A percentile compares a stretch with the other conserved stretches of the same genome.
Evolutionary conservation across 2,113 vertebrate genomes (phyloP).

Genomic region (Cyphomyrus plagiostoma): DNA sequence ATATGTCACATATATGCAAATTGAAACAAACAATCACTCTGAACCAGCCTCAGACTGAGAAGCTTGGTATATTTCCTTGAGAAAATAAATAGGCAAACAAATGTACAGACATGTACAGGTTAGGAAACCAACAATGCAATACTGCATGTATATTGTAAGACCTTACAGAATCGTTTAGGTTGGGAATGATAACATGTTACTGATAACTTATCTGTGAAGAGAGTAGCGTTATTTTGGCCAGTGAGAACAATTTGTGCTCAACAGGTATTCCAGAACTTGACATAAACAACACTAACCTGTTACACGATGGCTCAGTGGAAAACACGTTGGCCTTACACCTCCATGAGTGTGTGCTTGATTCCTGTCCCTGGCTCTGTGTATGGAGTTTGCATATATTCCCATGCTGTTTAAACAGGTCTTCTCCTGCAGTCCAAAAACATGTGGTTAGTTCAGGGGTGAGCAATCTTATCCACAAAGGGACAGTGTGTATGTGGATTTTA

Average conservation of each 20-base stretch:
- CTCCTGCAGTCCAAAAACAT: background rate
- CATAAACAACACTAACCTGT: background rate
- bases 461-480: no score
- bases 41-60: slow-evolving; percentile 30
- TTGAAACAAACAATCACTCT: background rate
- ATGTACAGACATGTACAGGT: slow-evolving; percentile 39
- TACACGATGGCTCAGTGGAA: background rate
- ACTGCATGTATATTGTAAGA: background rate
- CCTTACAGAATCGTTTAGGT: background rate
- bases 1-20: background rate
- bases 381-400: background rate
- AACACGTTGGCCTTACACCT: background rate
- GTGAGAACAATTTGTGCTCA: background rate
- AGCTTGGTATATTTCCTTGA: slow-evolving; percentile 46
- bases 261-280: slow-evolving; percentile 18
- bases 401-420: background rate
- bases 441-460: no score
- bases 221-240: background rate
- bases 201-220: background rate
- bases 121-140: background rate
- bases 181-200: background rate
- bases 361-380: background rate
- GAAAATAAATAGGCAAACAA: slow-evolving; percentile 55
- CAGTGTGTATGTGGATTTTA: no score
- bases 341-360: background rate